Evolutionary conservation across 2,797 vertebrate species (phyloP).

Genomic region (Leptatherina wallacei): DNA sequence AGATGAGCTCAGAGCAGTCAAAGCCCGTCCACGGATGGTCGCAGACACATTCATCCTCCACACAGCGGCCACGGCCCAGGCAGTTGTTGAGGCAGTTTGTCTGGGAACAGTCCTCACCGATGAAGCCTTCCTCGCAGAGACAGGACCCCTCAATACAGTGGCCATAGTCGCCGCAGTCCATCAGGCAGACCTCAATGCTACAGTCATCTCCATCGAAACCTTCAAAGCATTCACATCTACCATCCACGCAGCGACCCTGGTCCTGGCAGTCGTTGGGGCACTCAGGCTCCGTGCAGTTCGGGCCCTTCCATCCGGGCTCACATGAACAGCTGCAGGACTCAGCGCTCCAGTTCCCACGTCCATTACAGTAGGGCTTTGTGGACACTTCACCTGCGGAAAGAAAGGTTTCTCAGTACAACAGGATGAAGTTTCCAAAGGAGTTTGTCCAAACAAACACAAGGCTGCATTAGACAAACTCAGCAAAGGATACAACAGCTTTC

Average conservation of each 20-base stretch:
- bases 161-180: conserved; percentile 88
- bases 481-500: not conserved
- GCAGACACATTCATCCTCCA: conserved; percentile 91
- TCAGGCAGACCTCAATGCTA: conserved; percentile 86
- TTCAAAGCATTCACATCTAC: conserved; percentile 92
- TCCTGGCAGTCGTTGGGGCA: conserved; percentile 94
- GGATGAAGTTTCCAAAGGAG: not conserved
- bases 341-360: conserved; percentile 92
- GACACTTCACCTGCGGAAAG: conserved; percentile 86
- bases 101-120: conserved; percentile 87
- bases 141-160: conserved; percentile 89
- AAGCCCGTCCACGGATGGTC: conserved; percentile 92
- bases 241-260: conserved; percentile 92
- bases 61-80: conserved; percentile 88
- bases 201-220: conserved; percentile 91
- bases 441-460: not conserved
- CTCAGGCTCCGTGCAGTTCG: conserved; percentile 89
- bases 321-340: conserved; percentile 89
- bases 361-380: conserved; percentile 91
- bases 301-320: conserved; percentile 86
- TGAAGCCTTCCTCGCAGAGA: conserved; percentile 89
- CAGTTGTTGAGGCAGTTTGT: conserved; percentile 93
- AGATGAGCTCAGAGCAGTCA: conserved; percentile 94
- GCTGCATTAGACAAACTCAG: too few relatives aligned
- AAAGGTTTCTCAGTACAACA: not conserved